These are phyloP conservation scores for Lucilia sericata DNA, from an alignment of 1,140 invertebrate species.

Conservation along the genomic window DNA sequence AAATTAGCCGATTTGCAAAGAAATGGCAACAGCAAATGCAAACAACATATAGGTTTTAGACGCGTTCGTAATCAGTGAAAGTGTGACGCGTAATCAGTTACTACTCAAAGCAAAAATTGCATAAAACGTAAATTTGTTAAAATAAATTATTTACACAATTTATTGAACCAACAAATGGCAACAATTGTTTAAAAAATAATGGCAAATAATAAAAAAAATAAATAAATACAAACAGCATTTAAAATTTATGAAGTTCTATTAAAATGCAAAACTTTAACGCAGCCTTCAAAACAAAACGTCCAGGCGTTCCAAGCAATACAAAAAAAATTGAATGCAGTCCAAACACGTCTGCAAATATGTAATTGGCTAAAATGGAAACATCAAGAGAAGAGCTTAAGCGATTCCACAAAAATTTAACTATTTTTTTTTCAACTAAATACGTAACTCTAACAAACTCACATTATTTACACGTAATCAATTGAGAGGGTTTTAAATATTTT, in stretches of 20 bases:
- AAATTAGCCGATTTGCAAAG: neutral
- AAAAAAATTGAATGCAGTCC: constrained; percentile 1
- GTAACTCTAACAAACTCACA: no score
- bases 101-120: neutral
- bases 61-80: no score
- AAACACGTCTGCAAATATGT: constrained; percentile 29
- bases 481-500: neutral
- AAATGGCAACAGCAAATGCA: neutral
- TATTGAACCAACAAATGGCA: neutral
- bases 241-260: constrained; percentile 36
- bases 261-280: constrained; percentile 40
- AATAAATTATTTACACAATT: constrained; percentile 11
- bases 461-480: neutral
- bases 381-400: neutral
- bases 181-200: neutral
- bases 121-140: constrained; percentile 24
- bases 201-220: neutral
- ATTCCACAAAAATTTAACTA: no score
- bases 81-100: constrained; percentile 9
- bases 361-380: neutral
- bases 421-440: no score
- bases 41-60: no score
- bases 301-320: neutral
- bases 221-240: neutral
- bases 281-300: neutral